These are phyloP conservation scores for Elegia similella DNA, from an alignment of 2,888 invertebrate genomes.

Conservation along the genomic window DNA sequence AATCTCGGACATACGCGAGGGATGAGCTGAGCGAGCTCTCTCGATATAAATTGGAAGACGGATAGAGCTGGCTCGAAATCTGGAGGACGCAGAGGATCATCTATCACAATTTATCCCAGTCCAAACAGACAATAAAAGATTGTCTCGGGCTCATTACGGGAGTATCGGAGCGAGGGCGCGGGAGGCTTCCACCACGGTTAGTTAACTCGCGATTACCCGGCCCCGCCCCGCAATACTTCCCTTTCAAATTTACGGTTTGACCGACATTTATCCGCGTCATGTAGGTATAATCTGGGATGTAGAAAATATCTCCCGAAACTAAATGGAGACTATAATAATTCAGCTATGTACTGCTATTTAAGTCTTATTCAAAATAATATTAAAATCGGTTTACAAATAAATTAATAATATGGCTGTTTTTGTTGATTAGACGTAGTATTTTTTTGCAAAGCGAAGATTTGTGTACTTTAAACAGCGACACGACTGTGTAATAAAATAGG, in stretches of 20 bases:
- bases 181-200: conserved; percentile 43
- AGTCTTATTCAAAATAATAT: no score
- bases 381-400: no score
- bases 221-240: conserved; percentile 27
- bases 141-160: conserved; percentile 62
- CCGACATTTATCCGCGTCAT: conserved; percentile 33
- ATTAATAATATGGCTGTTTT: no score
- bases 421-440: no score
- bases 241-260: conserved; percentile 35
- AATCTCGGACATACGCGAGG: conserved; percentile 43
- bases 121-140: conserved; percentile 70
- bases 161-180: conserved; percentile 44
- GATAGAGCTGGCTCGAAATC: conserved; percentile 58
- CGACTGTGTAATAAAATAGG: no score
- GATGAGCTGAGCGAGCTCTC: conserved; percentile 40
- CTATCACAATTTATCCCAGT: conserved; percentile 74
- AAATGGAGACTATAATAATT: no score
- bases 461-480: no score
- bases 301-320: no score
- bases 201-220: conserved; percentile 52
- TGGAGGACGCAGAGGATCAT: conserved; percentile 59
- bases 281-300: background rate
- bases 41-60: conserved; percentile 56
- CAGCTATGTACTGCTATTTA: no score
- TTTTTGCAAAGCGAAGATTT: no score